phyloP scores from a whole-genome alignment of 2,797 vertebrate genomes.

The Etheostoma nigrum region DNA sequence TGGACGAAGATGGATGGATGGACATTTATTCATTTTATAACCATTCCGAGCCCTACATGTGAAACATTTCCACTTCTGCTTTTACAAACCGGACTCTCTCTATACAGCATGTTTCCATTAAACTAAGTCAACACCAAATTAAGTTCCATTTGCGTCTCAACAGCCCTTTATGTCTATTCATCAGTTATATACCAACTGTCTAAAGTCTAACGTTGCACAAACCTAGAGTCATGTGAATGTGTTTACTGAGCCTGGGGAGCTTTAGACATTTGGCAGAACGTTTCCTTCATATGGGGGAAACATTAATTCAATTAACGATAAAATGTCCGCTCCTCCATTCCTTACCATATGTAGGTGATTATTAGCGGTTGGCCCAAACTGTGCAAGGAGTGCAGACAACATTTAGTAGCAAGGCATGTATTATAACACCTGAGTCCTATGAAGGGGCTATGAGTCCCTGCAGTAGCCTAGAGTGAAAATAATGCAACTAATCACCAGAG shows the following conservation, averaged over 20 bases:
- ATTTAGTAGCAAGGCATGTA: constrained; percentile 22
- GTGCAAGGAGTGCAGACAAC: constrained; percentile 23
- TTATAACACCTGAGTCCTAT: constrained; percentile 43
- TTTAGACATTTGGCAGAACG: constrained; percentile 1
- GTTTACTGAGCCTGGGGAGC: constrained; percentile 1
- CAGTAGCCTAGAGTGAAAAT: constrained; percentile 36
- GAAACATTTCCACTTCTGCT: constrained; percentile 31
- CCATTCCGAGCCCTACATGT: no score
- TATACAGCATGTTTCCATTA: constrained; percentile 16
- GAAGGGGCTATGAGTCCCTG: constrained; percentile 29
- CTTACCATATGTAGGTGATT: constrained; percentile 32
- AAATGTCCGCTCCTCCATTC: constrained; percentile 8
- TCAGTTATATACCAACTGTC: constrained; percentile 7
- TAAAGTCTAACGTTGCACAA: constrained; percentile 4
- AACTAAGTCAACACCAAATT: constrained; percentile 20
- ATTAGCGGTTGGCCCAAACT: constrained; percentile 43
- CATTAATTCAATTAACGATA: constrained; percentile 7
- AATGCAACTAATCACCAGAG: constrained; percentile 59
- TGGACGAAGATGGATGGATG: no score
- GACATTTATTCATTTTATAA: no score
- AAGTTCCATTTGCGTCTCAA: not conserved
- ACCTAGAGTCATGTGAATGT: constrained; percentile 12
- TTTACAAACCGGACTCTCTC: constrained; percentile 21
- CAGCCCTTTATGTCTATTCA: constrained; percentile 3
- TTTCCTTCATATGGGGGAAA: constrained; percentile 8